Evolutionary conservation across 2,888 invertebrate species (phyloP).

Genomic region (Archips crataeganus): DNA sequence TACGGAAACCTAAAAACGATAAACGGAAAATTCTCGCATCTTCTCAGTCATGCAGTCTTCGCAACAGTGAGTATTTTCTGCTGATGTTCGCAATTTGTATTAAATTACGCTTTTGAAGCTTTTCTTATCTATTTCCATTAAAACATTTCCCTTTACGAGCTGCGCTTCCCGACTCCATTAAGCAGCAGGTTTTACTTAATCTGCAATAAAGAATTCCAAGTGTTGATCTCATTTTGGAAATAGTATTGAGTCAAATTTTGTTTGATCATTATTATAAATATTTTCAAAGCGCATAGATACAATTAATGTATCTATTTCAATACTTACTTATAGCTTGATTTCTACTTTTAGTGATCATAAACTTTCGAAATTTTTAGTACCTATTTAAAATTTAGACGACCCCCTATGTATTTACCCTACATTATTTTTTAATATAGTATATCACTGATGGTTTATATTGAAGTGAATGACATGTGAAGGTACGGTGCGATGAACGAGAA

Average conservation of each 20-base stretch:
- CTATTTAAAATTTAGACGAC: too few species aligned
- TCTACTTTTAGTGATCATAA: too few species aligned
- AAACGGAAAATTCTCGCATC: too few species aligned
- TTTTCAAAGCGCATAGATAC: background rate
- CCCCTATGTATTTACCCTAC: too few species aligned
- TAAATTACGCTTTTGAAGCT: slow-evolving; percentile 49
- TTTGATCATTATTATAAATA: background rate
- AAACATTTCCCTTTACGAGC: slow-evolving; percentile 43
- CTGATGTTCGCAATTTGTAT: slow-evolving; percentile 38
- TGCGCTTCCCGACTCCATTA: slow-evolving; percentile 44
- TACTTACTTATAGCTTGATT: too few species aligned
- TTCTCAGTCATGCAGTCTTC: background rate
- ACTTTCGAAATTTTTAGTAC: too few species aligned
- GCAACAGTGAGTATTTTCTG: slow-evolving; percentile 29
- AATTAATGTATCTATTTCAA: background rate
- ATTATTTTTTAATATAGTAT: too few species aligned
- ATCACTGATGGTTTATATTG: too few species aligned
- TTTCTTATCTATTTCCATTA: slow-evolving; percentile 49
- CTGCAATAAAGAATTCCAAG: slow-evolving; percentile 35
- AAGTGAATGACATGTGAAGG: too few species aligned
- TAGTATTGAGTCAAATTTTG: slow-evolving; percentile 6
- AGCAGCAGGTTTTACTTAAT: slow-evolving; percentile 39
- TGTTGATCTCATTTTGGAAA: slow-evolving; percentile 28
- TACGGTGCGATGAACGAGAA: too few species aligned
- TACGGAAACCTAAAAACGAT: too few species aligned